Percentiles rank a stretch among this genome's conserved stretches.
phyloP scores from a whole-genome alignment of 2,888 invertebrate species.

The Peribatodes rhomboidaria region DNA sequence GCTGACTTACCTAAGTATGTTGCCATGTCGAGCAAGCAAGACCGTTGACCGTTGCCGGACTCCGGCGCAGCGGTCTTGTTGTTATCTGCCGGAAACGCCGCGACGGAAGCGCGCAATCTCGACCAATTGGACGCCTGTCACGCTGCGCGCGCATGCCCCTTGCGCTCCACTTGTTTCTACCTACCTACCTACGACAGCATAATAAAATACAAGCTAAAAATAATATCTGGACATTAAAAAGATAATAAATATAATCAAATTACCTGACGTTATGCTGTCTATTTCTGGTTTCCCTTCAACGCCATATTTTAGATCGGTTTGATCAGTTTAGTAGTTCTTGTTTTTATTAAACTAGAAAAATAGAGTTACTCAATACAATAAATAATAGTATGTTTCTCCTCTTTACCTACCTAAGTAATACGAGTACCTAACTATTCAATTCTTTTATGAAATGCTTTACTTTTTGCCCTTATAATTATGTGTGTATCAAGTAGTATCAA shows the following conservation, averaged over 20 bases:
- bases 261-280: too few species aligned
- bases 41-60: slow-evolving; percentile 75
- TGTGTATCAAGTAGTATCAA: neutral
- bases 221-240: too few species aligned
- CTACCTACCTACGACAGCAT: slow-evolving; percentile 15
- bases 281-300: too few species aligned
- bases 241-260: too few species aligned
- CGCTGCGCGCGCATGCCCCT: slow-evolving; percentile 78
- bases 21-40: slow-evolving; percentile 24
- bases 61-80: slow-evolving; percentile 69
- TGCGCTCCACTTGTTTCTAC: slow-evolving; percentile 52
- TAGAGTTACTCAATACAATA: too few species aligned
- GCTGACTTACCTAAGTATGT: slow-evolving; percentile 5
- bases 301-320: too few species aligned
- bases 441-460: too few species aligned
- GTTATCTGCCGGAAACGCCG: slow-evolving; percentile 82
- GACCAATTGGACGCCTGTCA: slow-evolving; percentile 84
- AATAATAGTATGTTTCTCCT: too few species aligned
- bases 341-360: too few species aligned
- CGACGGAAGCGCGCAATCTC: slow-evolving; percentile 85
- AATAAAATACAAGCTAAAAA: neutral
- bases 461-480: neutral
- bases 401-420: neutral
- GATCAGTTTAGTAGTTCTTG: too few species aligned
- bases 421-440: neutral